These are phyloP conservation scores for Tipula lateralis DNA, from an alignment of 2,888 invertebrate species.

Conservation along the genomic window DNA sequence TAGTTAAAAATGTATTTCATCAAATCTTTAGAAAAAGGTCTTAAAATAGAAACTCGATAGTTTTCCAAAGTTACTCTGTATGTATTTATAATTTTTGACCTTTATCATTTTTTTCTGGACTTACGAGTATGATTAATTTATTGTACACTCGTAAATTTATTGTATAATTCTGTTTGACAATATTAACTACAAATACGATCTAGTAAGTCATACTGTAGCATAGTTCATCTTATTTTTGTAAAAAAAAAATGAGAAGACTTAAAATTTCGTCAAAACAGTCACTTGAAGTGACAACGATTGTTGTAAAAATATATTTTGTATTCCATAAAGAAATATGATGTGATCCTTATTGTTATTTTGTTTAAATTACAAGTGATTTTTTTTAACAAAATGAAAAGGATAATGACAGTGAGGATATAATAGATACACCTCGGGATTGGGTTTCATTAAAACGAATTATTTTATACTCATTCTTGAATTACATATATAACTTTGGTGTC, in stretches of 20 bases:
- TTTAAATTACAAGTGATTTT: not conserved
- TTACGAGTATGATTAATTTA: no score
- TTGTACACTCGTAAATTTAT: not conserved
- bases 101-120: not conserved
- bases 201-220: not conserved
- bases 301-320: not conserved
- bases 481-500: no score
- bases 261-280: not conserved
- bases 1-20: not conserved
- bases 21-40: not conserved
- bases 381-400: not conserved
- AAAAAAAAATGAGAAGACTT: not conserved
- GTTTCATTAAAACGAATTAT: not conserved
- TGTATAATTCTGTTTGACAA: not conserved
- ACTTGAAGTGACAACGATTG: slow-evolving; percentile 19
- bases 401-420: not conserved
- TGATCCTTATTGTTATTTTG: slow-evolving; percentile 11
- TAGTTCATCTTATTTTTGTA: not conserved
- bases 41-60: not conserved
- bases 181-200: not conserved
- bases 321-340: not conserved
- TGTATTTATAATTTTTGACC: not conserved
- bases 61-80: not conserved
- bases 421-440: not conserved
- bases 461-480: not conserved